Conservation (phyloP, 2,113 vertebrate genomes). For the Anseranas semipalmata region DNA sequence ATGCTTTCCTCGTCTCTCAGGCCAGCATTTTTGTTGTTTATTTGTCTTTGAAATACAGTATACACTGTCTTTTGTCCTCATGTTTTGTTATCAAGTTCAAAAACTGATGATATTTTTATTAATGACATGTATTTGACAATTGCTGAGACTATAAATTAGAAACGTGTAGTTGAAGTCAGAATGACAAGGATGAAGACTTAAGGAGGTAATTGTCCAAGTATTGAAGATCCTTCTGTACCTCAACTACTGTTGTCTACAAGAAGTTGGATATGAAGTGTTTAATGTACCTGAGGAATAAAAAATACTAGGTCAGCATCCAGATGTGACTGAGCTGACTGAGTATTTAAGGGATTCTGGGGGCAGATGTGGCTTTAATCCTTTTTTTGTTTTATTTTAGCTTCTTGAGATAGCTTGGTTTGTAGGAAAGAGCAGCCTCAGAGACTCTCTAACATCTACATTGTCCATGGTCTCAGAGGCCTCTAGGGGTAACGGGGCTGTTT, state of each 20-base stretch:
- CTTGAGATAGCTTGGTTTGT: not conserved
- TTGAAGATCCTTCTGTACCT: not conserved
- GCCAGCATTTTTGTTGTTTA: not conserved
- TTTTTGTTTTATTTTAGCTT: not conserved
- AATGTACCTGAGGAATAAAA: not conserved
- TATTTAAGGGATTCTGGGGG: not conserved
- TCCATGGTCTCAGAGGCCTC: not conserved
- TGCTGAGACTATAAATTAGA: conserved; percentile 25
- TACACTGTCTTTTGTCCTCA: not conserved
- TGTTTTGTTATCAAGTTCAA: not conserved
- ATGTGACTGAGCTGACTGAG: not conserved
- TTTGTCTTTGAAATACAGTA: not conserved
- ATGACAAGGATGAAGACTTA: conserved; percentile 2
- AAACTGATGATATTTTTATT: conserved; percentile 12
- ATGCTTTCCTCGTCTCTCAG: not conserved
- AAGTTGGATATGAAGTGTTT: not conserved
- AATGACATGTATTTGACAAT: conserved; percentile 15
- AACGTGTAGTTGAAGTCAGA: conserved; percentile 5
- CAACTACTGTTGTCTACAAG: not conserved
- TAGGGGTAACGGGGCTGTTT: not conserved
- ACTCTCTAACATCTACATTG: not conserved
- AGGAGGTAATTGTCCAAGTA: not conserved
- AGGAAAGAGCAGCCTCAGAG: not conserved
- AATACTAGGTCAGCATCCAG: not conserved
- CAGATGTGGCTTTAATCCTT: not conserved